These are phyloP conservation scores for Drosophila kepulauana DNA, from an alignment of 1,140 invertebrate genomes.

Conservation along the genomic window DNA sequence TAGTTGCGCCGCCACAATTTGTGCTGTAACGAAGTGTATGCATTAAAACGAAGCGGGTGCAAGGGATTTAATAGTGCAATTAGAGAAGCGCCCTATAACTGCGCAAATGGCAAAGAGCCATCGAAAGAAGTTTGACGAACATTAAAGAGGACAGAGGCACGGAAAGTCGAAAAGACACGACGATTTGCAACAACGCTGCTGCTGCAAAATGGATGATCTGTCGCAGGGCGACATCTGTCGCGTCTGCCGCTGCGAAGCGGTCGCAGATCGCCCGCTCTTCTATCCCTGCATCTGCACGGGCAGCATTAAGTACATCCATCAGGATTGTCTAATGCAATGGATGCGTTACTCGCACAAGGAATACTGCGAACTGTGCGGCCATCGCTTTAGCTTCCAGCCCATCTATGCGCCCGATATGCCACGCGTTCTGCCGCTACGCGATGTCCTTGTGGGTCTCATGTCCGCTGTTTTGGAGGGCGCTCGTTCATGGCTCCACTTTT, in stretches of 20 bases:
- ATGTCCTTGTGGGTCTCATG: constrained; percentile 94
- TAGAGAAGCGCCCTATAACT: constrained; percentile 41
- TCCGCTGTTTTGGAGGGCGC: constrained; percentile 95
- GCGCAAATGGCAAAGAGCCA: constrained; percentile 61
- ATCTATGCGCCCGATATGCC: constrained; percentile 99
- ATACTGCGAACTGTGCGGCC: constrained; percentile 99
- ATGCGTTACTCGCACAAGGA: constrained; percentile 98
- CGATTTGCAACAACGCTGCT: neutral
- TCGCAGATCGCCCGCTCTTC: constrained; percentile 92
- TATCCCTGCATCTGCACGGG: constrained; percentile 99
- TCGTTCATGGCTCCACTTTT: constrained; percentile 98
- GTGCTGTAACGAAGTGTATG: constrained; percentile 1
- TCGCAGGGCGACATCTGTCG: constrained; percentile 91
- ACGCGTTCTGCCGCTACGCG: constrained; percentile 93
- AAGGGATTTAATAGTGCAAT: constrained; percentile 20
- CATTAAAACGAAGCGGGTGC: constrained; percentile 3
- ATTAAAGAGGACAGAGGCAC: constrained; percentile 17
- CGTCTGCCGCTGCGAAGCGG: constrained; percentile 97
- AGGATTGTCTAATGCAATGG: constrained; percentile 95
- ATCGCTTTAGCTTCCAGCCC: constrained; percentile 98
- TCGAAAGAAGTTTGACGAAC: constrained; percentile 26
- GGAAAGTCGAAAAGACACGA: neutral
- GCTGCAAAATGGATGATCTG: constrained; percentile 72
- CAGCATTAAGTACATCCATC: constrained; percentile 99
- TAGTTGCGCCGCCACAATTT: constrained; percentile 4